These are phyloP conservation scores for Onychomys leucogaster DNA, from an alignment of 2,797 vertebrate species.

Conservation along the genomic window DNA sequence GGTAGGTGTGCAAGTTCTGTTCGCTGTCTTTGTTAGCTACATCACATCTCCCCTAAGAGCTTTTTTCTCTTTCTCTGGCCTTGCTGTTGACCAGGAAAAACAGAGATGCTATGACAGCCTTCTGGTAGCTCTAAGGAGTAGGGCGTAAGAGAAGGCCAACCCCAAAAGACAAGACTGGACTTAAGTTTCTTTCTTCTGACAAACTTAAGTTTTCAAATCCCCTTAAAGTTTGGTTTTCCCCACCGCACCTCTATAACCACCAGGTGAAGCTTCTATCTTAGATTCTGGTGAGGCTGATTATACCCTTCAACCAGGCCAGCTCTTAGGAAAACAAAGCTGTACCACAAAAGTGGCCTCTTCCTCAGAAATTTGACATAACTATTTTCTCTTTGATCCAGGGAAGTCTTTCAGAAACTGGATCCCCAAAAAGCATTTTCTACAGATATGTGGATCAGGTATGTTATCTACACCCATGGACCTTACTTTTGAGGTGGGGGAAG, in stretches of 20 bases:
- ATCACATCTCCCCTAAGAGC: neutral
- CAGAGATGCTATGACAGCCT: neutral
- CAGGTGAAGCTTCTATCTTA: neutral
- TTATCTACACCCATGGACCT: neutral
- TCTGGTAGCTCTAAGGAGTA: neutral
- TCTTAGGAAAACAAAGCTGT: neutral
- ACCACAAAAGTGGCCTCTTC: neutral
- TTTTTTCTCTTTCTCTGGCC: neutral
- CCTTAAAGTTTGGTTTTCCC: neutral
- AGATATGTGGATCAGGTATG: constrained; percentile 85
- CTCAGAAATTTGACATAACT: neutral
- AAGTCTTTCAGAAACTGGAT: constrained; percentile 73
- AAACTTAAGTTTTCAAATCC: neutral
- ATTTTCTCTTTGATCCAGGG: constrained; percentile 79
- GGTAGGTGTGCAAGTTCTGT: constrained; percentile 49
- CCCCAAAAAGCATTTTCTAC: constrained; percentile 82
- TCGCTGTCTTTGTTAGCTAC: neutral
- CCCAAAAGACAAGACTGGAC: neutral
- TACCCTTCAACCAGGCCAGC: neutral
- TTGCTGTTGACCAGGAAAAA: neutral
- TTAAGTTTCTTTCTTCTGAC: neutral
- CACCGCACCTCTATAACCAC: neutral
- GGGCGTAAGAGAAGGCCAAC: neutral
- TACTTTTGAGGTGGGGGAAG: neutral
- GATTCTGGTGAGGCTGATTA: neutral